Evolutionary conservation across 2,888 invertebrate species (phyloP).

Genomic region (Machimus rusticus): DNA sequence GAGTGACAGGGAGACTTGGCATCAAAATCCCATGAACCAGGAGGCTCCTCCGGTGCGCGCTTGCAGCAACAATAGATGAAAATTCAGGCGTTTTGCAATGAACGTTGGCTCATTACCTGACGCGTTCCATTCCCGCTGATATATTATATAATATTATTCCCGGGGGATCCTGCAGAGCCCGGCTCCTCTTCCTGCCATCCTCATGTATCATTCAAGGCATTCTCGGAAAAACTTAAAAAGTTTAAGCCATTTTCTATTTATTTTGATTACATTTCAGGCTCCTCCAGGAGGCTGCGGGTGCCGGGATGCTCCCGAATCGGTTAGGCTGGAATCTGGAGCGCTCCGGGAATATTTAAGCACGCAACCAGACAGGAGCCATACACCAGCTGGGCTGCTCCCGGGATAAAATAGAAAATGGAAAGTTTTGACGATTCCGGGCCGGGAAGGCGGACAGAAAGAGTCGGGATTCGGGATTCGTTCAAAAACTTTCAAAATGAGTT

Average conservation of each 20-base stretch:
- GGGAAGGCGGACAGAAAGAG: background rate
- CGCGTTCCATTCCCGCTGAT: background rate
- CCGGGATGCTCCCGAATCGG: background rate
- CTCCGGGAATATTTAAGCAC: background rate
- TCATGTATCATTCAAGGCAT: background rate
- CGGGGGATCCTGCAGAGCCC: background rate
- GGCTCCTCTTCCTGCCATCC: background rate
- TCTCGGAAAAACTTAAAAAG: constrained; percentile 13
- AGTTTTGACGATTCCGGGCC: background rate
- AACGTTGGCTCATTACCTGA: background rate
- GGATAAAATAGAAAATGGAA: constrained; percentile 1
- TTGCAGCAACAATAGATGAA: background rate
- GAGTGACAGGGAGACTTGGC: background rate
- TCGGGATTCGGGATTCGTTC: background rate
- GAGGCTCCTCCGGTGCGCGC: background rate
- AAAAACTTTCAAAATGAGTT: constrained; percentile 13
- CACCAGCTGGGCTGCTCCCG: background rate
- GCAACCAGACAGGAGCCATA: background rate
- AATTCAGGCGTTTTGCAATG: background rate
- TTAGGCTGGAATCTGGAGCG: constrained; percentile 3
- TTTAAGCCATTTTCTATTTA: constrained; percentile 16
- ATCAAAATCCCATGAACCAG: background rate
- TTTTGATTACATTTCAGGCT: background rate
- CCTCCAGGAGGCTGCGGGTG: background rate
- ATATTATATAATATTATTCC: background rate